Conservation (phyloP, 2,888 invertebrate genomes). For the Mesorhabditis sp. region DNA sequence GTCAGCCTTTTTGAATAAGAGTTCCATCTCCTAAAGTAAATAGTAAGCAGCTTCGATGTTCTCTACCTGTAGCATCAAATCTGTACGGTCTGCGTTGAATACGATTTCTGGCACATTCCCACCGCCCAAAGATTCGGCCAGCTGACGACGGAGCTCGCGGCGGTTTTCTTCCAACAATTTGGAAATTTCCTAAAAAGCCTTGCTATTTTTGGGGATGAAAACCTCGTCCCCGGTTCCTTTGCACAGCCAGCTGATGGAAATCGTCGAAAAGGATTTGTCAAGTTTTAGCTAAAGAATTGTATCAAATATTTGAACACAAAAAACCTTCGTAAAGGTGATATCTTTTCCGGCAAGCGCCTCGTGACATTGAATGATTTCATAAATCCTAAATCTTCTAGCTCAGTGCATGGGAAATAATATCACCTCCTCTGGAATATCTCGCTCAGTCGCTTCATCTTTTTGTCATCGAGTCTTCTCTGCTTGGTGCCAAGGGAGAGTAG, state of each 20-base stretch:
- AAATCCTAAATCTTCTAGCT: neutral
- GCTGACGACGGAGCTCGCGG: conserved; percentile 18
- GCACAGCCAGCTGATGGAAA: neutral
- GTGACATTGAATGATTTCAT: conserved; percentile 3
- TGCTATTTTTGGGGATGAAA: too few relatives aligned
- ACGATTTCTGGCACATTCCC: conserved; percentile 26
- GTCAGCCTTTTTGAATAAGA: conserved; percentile 30
- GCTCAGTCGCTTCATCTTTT: neutral
- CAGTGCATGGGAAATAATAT: neutral
- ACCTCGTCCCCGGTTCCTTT: neutral
- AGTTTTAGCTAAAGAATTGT: neutral
- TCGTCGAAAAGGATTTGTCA: neutral
- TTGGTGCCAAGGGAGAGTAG: neutral
- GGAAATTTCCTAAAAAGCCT: conserved; percentile 8
- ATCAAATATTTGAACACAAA: neutral
- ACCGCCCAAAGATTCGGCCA: conserved; percentile 23
- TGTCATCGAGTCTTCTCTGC: neutral
- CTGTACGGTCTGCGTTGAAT: conserved; percentile 14
- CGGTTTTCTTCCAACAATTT: conserved; percentile 20
- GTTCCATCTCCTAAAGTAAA: conserved; percentile 26
- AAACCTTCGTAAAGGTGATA: neutral
- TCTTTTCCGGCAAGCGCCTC: neutral
- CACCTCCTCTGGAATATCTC: conserved; percentile 2
- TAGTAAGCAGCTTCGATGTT: too few relatives aligned
- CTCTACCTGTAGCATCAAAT: conserved; percentile 12